Base-by-base conservation (phyloP, 2,888 invertebrate genomes). In the Eugnorisma glareosa region DNA sequence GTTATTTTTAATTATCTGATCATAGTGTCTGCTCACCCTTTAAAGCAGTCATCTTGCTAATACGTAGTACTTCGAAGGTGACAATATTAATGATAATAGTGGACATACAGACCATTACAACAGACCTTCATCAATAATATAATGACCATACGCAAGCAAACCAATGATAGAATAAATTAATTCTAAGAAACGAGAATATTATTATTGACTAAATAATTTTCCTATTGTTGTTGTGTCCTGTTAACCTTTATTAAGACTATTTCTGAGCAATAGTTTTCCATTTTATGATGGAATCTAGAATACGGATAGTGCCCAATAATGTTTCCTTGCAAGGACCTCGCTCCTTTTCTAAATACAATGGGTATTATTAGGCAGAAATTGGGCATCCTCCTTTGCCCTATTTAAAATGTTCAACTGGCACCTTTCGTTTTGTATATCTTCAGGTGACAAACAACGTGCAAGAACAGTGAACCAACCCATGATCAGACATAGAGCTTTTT, bases 111-210 rank as follows among this genome's bases (percentile, higher is more conserved):
- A 45, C 45, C 43, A 83, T 70, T 71, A 81, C 37, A 61, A 51
- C 18, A 51, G 76, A 77, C 83, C 86, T 86, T 86, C 77, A 43
- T 64, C 7, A 59, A 64, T 85, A 85, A 85, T 86, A 57, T 85
- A 85, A 85, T 86, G 70, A 71, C 51, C 43, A 64, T 57, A 74
- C 73, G 73, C 69, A 72, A 68, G 72, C 77, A 73, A 66, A 78
- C 57, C 76, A 83, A 78, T 83, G 59, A 73, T 78, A 64, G 67
- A 80, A 88, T 86, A 86, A 82, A 88, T 83, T 88, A 83, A 73
- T 88, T 88, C 86, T 37, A 11, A 76, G 83, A 88, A 86, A 73
- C 86, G 54, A 81, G 76, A 81, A 76, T 70, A 79, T 61, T 48
- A 75, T 54, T 76, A 81, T 63, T 81, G 40, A 75, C 59, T 73